Base-by-base conservation (phyloP, 2,888 invertebrate species). In the Rugalucina vietnamica region DNA sequence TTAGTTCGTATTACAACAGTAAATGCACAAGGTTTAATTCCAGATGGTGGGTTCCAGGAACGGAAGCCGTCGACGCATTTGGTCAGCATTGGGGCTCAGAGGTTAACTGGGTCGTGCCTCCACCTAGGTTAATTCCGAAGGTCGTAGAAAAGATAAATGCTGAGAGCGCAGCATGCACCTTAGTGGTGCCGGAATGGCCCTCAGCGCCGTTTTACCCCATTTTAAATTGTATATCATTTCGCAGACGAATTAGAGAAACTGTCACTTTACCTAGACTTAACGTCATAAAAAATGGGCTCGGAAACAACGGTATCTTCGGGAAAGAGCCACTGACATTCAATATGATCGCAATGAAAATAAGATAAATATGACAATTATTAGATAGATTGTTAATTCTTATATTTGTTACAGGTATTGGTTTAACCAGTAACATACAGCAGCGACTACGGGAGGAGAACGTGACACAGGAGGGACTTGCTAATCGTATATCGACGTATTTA, bases 321-420 rank as follows among this genome's bases (percentile, higher is more conserved):
- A 37, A 70, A 10, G 36, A 36, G 24, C 37, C 39, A 18, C 36
- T 70, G 39, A 27, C 36, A 3, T 70, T 70, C 36, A 39, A n/a
- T n/a, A 70, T 70, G 70, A n/a, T 70, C 37, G 76, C 74, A 14
- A 36, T 76, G 14, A 60, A 76, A 70, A 70, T 70, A 24, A n/a
- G n/a, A n/a, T n/a, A n/a, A n/a, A n/a, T n/a, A n/a, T n/a, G n/a
- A n/a, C n/a, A n/a, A n/a, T n/a, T n/a, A n/a, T n/a, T n/a, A n/a
- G n/a, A n/a, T n/a, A n/a, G n/a, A n/a, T n/a, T n/a, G n/a, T n/a
- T n/a, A n/a, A n/a, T n/a, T n/a, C n/a, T n/a, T n/a, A n/a, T n/a
- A n/a, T n/a, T n/a, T n/a, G n/a, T 27, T 50, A 24, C 73, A 79
- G 79, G 79, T 79, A 57, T 79, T 79, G 78, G 71, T 37, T 32